phyloP scores from a whole-genome alignment of 2,888 invertebrate species.

The Hydropsyche betteni region DNA sequence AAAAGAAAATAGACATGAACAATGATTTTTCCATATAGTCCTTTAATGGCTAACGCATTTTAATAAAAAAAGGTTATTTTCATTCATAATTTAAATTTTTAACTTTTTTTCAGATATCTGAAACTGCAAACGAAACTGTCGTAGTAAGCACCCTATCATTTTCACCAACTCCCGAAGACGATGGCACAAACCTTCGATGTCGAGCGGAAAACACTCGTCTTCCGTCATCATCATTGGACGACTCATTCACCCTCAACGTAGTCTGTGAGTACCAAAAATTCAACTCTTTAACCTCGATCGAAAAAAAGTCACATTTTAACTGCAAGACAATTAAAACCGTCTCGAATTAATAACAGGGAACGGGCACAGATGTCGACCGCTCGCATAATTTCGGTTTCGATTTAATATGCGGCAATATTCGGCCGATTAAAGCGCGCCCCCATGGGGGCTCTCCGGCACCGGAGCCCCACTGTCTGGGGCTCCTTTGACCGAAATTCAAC shows the following conservation, averaged over 20 bases:
- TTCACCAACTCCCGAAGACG: slow-evolving; percentile 85
- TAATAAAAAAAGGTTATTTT: neutral
- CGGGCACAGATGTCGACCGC: too few relatives aligned
- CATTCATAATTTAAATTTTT: slow-evolving; percentile 29
- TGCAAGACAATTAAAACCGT: too few relatives aligned
- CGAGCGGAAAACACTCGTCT: slow-evolving; percentile 85
- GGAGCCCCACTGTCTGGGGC: too few relatives aligned
- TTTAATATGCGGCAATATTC: too few relatives aligned
- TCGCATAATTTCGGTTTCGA: too few relatives aligned
- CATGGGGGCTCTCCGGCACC: too few relatives aligned
- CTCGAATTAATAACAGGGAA: too few relatives aligned
- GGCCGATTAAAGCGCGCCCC: too few relatives aligned
- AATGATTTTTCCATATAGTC: too few relatives aligned
- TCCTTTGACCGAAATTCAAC: too few relatives aligned
- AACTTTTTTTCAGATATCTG: slow-evolving; percentile 64
- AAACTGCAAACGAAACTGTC: slow-evolving; percentile 74
- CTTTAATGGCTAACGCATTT: too few relatives aligned
- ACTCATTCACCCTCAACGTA: slow-evolving; percentile 83
- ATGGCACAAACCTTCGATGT: slow-evolving; percentile 84
- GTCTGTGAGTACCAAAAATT: slow-evolving; percentile 77
- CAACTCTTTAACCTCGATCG: neutral
- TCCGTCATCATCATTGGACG: slow-evolving; percentile 79
- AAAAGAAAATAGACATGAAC: too few relatives aligned
- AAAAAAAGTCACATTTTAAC: neutral
- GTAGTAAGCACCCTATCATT: slow-evolving; percentile 82